Percentiles rank a stretch among this genome's conserved stretches.
These are phyloP conservation scores for Dromiciops gliroides DNA, from an alignment of 2,113 vertebrate genomes.

Conservation along the genomic window DNA sequence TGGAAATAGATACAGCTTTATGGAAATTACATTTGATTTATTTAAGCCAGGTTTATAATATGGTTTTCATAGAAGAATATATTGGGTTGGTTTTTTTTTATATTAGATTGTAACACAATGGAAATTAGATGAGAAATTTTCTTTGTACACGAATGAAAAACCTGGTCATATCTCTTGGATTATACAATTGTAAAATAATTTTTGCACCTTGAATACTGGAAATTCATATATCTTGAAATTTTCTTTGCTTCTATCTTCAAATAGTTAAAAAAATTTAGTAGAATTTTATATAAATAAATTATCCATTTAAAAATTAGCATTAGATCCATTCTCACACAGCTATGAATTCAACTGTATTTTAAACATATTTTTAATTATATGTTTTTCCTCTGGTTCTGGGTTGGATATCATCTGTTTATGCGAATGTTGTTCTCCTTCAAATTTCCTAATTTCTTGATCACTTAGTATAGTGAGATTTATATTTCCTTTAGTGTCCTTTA, in stretches of 20 bases:
- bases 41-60: not conserved
- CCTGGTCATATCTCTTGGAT: not conserved
- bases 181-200: not conserved
- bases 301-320: constrained; percentile 47
- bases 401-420: not conserved
- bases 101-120: not conserved
- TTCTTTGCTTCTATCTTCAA: constrained; percentile 13
- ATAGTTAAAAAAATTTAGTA: constrained; percentile 11
- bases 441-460: constrained; percentile 20
- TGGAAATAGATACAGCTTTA: not conserved
- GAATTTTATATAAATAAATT: constrained; percentile 27
- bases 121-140: not conserved
- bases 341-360: not conserved
- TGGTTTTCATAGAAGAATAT: not conserved
- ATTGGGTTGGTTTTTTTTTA: no score
- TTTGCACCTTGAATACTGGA: not conserved
- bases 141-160: not conserved
- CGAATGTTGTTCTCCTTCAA: not conserved
- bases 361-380: constrained; percentile 43
- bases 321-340: not conserved
- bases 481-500: constrained; percentile 20
- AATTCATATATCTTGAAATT: constrained; percentile 49
- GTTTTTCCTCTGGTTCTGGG: constrained; percentile 21
- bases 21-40: not conserved
- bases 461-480: constrained; percentile 12